A percentile compares a stretch with the other conserved stretches of the same genome.
These are phyloP conservation scores for Eulemur rufifrons DNA, from an alignment of 2,113 vertebrate genomes.

Conservation along the genomic window DNA sequence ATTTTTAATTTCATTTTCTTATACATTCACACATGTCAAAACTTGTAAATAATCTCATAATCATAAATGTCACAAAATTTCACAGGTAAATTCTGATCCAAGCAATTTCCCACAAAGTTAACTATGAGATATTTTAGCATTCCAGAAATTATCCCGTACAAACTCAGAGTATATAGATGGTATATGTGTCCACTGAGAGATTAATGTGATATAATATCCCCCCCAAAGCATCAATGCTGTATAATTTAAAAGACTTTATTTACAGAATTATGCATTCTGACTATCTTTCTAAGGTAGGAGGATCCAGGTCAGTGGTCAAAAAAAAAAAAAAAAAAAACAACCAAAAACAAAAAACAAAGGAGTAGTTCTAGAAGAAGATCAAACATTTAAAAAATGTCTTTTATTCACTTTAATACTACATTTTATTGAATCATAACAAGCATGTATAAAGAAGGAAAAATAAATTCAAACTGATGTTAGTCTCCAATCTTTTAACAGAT, in stretches of 20 bases:
- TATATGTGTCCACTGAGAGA: background rate
- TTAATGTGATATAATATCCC: background rate
- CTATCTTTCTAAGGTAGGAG: background rate
- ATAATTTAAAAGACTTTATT: background rate
- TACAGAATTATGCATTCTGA: conserved; percentile 23
- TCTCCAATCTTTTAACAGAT: background rate
- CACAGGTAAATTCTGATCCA: background rate
- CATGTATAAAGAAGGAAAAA: background rate
- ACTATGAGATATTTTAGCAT: background rate
- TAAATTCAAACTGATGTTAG: background rate
- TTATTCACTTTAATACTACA: background rate
- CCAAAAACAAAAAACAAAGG: background rate
- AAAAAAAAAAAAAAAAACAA: background rate
- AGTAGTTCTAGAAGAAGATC: background rate
- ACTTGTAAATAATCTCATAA: background rate
- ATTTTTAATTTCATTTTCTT: background rate
- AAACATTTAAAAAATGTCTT: background rate
- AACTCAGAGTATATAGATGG: background rate
- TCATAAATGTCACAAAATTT: background rate
- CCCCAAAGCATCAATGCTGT: background rate
- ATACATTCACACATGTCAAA: background rate
- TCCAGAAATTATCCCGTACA: background rate
- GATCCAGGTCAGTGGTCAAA: accelerated
- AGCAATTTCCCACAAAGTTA: background rate
- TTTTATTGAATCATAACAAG: background rate